Conservation (phyloP, 1,140 invertebrate species). For the Ceratina calcarata region DNA sequence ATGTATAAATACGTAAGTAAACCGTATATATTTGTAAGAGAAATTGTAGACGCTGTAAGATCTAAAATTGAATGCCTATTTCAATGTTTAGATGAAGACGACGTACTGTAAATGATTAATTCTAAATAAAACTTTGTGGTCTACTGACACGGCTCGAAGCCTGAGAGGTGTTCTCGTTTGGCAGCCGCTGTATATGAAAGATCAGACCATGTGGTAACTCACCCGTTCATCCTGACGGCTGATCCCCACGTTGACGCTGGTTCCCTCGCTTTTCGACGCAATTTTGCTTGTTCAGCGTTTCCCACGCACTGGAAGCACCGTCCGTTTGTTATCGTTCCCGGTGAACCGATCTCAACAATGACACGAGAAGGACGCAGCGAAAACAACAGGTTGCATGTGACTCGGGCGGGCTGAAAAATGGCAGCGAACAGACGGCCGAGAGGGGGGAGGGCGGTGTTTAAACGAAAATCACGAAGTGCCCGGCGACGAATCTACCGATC, state of each 20-base stretch:
- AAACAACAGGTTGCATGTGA: slow-evolving; percentile 74
- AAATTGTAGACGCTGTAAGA: no score
- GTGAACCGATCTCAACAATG: slow-evolving; percentile 47
- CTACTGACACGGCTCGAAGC: no score
- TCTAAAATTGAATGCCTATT: no score
- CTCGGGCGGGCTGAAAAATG: slow-evolving; percentile 55
- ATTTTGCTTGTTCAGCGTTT: slow-evolving; percentile 41
- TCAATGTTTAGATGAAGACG: no score
- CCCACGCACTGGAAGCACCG: slow-evolving; percentile 15
- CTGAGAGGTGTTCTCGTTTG: no score
- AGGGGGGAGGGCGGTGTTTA: no score
- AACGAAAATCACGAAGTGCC: neutral
- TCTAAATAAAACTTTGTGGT: no score
- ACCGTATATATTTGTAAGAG: no score
- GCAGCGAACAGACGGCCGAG: slow-evolving; percentile 26
- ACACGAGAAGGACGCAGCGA: slow-evolving; percentile 61
- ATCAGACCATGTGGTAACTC: slow-evolving; percentile 47
- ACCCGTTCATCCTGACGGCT: slow-evolving; percentile 74
- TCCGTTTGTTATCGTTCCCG: slow-evolving; percentile 5
- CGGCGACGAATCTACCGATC: no score
- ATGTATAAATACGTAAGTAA: no score
- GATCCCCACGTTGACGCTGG: slow-evolving; percentile 54
- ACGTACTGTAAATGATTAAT: no score
- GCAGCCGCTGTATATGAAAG: no score
- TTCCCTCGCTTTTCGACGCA: slow-evolving; percentile 44